Conservation (phyloP, 1,140 invertebrate species). For the Drosophila pandora region DNA sequence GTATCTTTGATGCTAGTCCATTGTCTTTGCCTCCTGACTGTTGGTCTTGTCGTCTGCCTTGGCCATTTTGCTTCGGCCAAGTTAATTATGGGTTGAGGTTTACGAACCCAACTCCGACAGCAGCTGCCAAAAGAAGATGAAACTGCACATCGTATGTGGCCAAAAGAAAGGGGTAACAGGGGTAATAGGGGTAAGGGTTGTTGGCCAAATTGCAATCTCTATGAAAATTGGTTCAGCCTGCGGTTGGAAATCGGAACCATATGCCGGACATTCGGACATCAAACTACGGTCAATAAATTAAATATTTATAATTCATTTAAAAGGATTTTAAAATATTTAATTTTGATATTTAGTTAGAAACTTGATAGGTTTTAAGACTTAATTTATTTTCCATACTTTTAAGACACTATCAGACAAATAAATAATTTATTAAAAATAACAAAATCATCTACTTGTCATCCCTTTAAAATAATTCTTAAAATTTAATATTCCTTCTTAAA, state of each 20-base stretch:
- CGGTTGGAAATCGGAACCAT: slow-evolving; percentile 45
- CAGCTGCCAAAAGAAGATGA: slow-evolving; percentile 43
- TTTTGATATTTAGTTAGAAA: too few relatives aligned
- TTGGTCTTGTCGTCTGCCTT: slow-evolving; percentile 57
- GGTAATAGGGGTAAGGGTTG: slow-evolving; percentile 18
- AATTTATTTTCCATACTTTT: too few relatives aligned
- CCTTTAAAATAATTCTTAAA: too few relatives aligned
- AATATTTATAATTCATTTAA: too few relatives aligned
- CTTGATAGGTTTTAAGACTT: too few relatives aligned
- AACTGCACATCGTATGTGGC: slow-evolving; percentile 23
- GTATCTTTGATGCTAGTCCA: not conserved
- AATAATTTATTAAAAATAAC: too few relatives aligned
- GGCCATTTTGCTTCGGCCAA: slow-evolving; percentile 55
- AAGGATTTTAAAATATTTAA: too few relatives aligned
- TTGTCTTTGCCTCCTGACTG: slow-evolving; percentile 10
- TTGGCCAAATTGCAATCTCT: slow-evolving; percentile 53
- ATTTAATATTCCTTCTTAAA: not conserved
- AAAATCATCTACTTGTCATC: too few relatives aligned
- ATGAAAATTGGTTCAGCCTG: slow-evolving; percentile 69
- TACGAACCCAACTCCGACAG: slow-evolving; percentile 67
- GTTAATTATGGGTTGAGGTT: slow-evolving; percentile 83
- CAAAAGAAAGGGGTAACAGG: not conserved
- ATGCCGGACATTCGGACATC: slow-evolving; percentile 18
- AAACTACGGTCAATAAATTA: too few relatives aligned
- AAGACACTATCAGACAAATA: too few relatives aligned